Conservation (phyloP, 2,888 invertebrate species). For the Polydrusus tereticollis region DNA sequence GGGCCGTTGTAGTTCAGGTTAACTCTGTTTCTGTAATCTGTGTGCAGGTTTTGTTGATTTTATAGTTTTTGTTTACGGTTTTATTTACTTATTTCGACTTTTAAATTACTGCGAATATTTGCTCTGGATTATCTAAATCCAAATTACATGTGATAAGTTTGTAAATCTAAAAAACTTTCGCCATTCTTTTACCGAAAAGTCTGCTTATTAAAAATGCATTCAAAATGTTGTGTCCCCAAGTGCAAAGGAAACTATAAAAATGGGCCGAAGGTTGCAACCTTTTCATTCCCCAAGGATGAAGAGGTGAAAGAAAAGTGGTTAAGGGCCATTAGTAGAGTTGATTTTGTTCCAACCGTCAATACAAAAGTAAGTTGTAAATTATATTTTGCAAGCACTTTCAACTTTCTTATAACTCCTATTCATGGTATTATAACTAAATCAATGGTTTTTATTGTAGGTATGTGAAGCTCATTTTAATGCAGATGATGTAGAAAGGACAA, state of each 20-base stretch:
- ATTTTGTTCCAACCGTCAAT: background rate
- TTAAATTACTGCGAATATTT: no score
- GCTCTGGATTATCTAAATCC: no score
- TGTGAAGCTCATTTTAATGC: slow-evolving; percentile 31
- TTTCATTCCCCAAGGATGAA: background rate
- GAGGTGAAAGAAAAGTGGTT: slow-evolving; percentile 8
- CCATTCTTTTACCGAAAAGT: no score
- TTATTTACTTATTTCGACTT: no score
- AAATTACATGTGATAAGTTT: no score
- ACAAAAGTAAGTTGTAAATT: background rate
- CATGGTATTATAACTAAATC: background rate
- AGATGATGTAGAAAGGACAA: background rate
- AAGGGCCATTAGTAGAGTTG: slow-evolving; percentile 6
- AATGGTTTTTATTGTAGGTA: background rate
- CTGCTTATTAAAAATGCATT: background rate
- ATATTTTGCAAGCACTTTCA: background rate
- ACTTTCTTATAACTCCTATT: background rate
- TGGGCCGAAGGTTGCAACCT: background rate
- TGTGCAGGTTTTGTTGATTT: no score
- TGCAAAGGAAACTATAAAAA: background rate
- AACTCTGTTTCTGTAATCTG: no score
- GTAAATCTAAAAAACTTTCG: no score
- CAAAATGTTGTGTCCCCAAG: background rate
- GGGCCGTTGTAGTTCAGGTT: no score
- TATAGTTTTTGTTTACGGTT: no score